phyloP scores from a whole-genome alignment of 2,888 invertebrate species.

The Scaptomyza caliginosa region DNA sequence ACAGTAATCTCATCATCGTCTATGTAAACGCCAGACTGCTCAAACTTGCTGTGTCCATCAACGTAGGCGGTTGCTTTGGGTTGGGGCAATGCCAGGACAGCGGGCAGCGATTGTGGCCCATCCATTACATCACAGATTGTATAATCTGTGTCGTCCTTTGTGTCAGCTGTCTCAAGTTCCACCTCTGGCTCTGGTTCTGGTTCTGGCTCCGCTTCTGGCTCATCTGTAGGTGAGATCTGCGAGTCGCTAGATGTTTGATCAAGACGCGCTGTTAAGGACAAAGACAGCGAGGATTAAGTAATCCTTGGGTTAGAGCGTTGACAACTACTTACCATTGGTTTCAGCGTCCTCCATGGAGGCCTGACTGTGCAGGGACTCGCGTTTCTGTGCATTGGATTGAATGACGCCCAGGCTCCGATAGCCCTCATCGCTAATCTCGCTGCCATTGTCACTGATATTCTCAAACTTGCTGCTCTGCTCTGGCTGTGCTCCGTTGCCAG shows the following conservation, averaged over 20 bases:
- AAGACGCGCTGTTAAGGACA: conserved; percentile 89
- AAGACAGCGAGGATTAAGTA: no score
- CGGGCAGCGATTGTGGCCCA: conserved; percentile 80
- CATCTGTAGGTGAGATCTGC: conserved; percentile 84
- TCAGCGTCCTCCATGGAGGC: conserved; percentile 90
- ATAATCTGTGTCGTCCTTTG: conserved; percentile 24
- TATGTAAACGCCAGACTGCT: conserved; percentile 83
- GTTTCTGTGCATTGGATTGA: conserved; percentile 86
- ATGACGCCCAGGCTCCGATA: conserved; percentile 91
- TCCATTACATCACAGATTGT: conserved; percentile 52
- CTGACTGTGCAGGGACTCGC: conserved; percentile 89
- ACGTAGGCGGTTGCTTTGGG: conserved; percentile 8
- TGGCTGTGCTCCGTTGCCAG: conserved; percentile 17
- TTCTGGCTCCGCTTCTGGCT: conserved; percentile 71
- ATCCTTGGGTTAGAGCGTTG: no score
- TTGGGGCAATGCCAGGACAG: conserved; percentile 60
- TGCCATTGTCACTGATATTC: conserved; percentile 91
- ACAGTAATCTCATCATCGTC: conserved; percentile 85
- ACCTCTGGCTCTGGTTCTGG: conserved; percentile 53
- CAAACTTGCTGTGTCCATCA: conserved; percentile 73
- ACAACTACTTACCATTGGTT: conserved; percentile 86
- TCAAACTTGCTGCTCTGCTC: conserved; percentile 84
- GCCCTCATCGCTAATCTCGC: conserved; percentile 93
- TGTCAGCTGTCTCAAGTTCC: conserved; percentile 71
- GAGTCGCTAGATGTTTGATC: conserved; percentile 85